Percentiles rank a stretch among this genome's conserved stretches.
These are phyloP conservation scores for Parelbella ahira DNA, from an alignment of 2,888 invertebrate genomes.

Conservation along the genomic window DNA sequence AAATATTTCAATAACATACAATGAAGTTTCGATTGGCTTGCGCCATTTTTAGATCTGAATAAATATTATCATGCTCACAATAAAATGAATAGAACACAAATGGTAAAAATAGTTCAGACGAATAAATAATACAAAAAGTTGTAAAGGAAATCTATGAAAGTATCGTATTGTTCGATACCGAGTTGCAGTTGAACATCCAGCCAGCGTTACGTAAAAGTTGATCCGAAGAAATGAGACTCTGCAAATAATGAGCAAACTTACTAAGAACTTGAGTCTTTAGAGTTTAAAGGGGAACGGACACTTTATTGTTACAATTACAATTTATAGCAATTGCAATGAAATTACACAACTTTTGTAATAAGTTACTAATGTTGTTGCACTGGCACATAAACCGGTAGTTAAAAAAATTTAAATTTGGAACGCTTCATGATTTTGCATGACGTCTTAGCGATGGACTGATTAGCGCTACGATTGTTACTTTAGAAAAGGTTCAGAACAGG, in stretches of 20 bases:
- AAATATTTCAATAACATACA: no score
- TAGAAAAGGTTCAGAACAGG: no score
- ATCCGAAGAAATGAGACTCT: slow-evolving; percentile 15
- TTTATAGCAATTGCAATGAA: slow-evolving; percentile 9
- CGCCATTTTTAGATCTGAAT: no score
- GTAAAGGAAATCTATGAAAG: slow-evolving; percentile 7
- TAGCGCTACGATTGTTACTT: no score
- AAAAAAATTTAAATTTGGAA: no score
- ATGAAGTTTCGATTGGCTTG: no score
- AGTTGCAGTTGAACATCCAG: slow-evolving; percentile 7
- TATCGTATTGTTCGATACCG: slow-evolving; percentile 10
- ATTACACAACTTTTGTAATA: slow-evolving; percentile 8
- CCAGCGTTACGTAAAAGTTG: slow-evolving; percentile 14
- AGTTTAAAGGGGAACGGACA: slow-evolving; percentile 14
- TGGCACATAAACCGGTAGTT: no score
- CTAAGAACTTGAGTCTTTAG: slow-evolving; percentile 7
- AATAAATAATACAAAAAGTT: slow-evolving; percentile 5
- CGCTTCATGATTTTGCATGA: no score
- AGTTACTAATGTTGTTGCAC: slow-evolving; percentile 7
- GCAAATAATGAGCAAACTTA: slow-evolving; percentile 22
- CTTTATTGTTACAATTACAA: slow-evolving; percentile 17
- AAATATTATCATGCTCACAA: no score
- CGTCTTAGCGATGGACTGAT: no score
- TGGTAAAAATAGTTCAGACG: slow-evolving; percentile 2
- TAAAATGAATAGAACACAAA: no score